Conservation (phyloP, 2,888 invertebrate species). For the Caenorhabditis angaria region DNA sequence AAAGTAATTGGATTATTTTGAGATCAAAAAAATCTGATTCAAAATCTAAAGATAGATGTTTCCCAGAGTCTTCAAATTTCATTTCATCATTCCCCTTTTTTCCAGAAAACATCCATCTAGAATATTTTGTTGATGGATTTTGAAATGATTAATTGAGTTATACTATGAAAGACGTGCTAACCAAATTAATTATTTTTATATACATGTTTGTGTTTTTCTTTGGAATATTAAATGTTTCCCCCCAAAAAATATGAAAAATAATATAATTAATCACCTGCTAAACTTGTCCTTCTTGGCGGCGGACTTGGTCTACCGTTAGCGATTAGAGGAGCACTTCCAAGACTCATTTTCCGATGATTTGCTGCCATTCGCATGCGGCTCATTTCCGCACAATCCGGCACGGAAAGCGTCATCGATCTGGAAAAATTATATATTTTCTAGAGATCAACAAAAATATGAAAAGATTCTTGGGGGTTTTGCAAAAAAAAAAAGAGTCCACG, state of each 20-base stretch:
- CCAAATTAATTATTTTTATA: no score
- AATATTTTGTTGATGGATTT: no score
- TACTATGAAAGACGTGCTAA: no score
- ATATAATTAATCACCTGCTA: constrained; percentile 40
- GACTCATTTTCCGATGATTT: constrained; percentile 51
- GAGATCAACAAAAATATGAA: neutral
- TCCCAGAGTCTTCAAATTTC: no score
- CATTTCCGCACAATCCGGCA: constrained; percentile 52
- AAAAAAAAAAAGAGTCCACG: neutral
- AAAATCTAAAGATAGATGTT: no score
- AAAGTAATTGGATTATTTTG: no score
- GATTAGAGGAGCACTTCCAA: constrained; percentile 49
- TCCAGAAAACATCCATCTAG: no score
- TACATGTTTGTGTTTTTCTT: constrained; percentile 1
- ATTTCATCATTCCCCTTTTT: no score
- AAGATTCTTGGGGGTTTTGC: neutral
- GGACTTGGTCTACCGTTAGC: constrained; percentile 50
- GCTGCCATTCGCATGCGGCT: constrained; percentile 40
- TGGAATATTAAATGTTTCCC: neutral
- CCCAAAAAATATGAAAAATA: neutral
- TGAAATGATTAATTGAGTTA: no score
- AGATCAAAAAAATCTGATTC: no score
- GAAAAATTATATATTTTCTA: constrained; percentile 16
- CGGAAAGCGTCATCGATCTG: constrained; percentile 56
- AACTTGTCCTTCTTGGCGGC: constrained; percentile 49